These are phyloP conservation scores for Nerophis ophidion DNA, from an alignment of 2,113 vertebrate genomes.

Conservation along the genomic window DNA sequence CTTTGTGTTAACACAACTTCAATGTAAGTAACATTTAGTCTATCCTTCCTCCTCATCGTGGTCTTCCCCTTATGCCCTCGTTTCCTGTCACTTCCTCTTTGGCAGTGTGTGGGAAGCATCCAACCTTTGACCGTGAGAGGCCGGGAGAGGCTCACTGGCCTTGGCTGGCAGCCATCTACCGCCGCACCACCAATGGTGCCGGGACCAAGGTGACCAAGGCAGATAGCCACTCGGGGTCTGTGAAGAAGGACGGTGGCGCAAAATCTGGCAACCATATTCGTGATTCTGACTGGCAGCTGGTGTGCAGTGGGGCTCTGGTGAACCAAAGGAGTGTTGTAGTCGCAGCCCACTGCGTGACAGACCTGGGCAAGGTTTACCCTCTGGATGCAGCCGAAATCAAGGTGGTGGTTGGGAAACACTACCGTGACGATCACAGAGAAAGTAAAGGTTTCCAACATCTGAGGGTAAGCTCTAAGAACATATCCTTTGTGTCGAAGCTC, in stretches of 20 bases:
- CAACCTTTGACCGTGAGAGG: slow-evolving; percentile 76
- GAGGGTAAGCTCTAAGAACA: slow-evolving; percentile 69
- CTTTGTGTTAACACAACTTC: slow-evolving; percentile 31
- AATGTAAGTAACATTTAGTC: slow-evolving; percentile 5
- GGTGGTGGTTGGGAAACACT: slow-evolving; percentile 89
- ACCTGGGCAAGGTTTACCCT: slow-evolving; percentile 82
- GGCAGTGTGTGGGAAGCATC: slow-evolving; percentile 90
- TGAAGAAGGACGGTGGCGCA: slow-evolving; percentile 69
- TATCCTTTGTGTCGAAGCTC: neutral
- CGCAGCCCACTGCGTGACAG: slow-evolving; percentile 91
- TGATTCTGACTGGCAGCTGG: slow-evolving; percentile 83
- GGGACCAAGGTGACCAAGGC: slow-evolving; percentile 68
- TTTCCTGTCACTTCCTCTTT: slow-evolving; percentile 41
- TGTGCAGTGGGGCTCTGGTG: slow-evolving; percentile 91
- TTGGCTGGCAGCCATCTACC: slow-evolving; percentile 93
- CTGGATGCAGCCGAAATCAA: slow-evolving; percentile 82
- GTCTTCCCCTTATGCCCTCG: slow-evolving; percentile 22
- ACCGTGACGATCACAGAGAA: slow-evolving; percentile 80
- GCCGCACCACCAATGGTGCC: slow-evolving; percentile 58
- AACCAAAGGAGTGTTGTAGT: slow-evolving; percentile 89
- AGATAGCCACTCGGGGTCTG: slow-evolving; percentile 69
- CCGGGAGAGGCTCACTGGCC: slow-evolving; percentile 80
- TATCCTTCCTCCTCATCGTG: slow-evolving; percentile 11
- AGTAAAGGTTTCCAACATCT: slow-evolving; percentile 84
- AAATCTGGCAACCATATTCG: slow-evolving; percentile 32